Base-by-base conservation (phyloP, 2,888 invertebrate species). In the Apamea anceps region DNA sequence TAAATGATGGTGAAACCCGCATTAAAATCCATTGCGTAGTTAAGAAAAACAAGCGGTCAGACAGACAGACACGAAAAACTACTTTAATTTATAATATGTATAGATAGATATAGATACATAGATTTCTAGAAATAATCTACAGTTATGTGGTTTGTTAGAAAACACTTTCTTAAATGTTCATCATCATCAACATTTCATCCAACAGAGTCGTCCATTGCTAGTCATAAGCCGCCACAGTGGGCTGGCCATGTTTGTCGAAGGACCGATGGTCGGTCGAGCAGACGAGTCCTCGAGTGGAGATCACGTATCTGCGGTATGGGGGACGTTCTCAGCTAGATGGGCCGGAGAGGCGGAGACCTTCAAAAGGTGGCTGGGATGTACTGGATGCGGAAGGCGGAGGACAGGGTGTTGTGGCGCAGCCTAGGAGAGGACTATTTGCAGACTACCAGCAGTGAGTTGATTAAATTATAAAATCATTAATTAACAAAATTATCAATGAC, bases 401-500 rank as follows among this genome's bases (percentile, higher is more conserved):
- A 57, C 25, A 25, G 21, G 6, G 8, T 57, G 25, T n/a, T 12
- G 25, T 10, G 10, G 12, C 25, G 25, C 25, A n/a, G 25, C 25
- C 25, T 57, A 0, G 57, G 25, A 25, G 10, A 25, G 0, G 3
- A 0, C 10, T 10, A 10, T 51, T 18, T 51, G 37, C 5, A 37
- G 37, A 37, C 37, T 37, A 37, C 51, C 51, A 51, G 15, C 21
- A 51, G 51, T 21, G 25, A 25, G 10, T 60, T 60, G n/a, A 12
- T 60, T 60, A 0, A 4, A n/a, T 60, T n/a, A n/a, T 18, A 32
- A 45, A 75, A 18, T 25, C 0, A n/a, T 48, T 4, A 48, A 76
- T 67, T 25, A n/a, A 63, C 45, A 25, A 72, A 78, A 72, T 48
- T 28, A 67, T 68, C 32, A 73, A 57, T 60, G 15, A 72, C 72